Evolutionary conservation across 2,888 invertebrate genomes (phyloP).

Genomic region (Leucania comma): DNA sequence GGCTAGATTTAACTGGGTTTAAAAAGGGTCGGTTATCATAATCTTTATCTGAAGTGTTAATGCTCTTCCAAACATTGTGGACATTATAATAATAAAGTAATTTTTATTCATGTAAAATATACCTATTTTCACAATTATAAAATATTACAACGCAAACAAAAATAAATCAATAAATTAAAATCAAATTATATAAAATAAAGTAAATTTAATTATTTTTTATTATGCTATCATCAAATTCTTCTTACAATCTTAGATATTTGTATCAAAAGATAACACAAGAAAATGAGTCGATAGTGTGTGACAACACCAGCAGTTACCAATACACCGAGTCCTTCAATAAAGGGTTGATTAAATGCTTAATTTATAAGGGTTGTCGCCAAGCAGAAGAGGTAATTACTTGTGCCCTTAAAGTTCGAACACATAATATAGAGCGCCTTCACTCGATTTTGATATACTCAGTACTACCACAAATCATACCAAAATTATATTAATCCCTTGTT

Average conservation of each 20-base stretch:
- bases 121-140: too few relatives aligned
- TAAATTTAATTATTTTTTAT: too few relatives aligned
- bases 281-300: not conserved
- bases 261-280: not conserved
- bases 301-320: constrained; percentile 20
- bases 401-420: constrained; percentile 1
- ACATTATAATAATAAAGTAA: too few relatives aligned
- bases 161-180: too few relatives aligned
- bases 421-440: not conserved
- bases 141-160: too few relatives aligned
- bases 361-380: constrained; percentile 53
- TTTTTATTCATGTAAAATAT: too few relatives aligned
- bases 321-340: constrained; percentile 41
- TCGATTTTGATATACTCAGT: too few relatives aligned
- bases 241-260: not conserved
- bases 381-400: constrained; percentile 46
- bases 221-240: too few relatives aligned
- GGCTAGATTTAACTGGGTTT: not conserved
- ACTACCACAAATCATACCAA: too few relatives aligned
- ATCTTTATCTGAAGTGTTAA: too few relatives aligned
- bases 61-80: not conserved
- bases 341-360: constrained; percentile 60
- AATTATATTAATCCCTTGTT: too few relatives aligned
- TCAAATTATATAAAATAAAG: too few relatives aligned
- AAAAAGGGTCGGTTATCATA: not conserved